Conservation (phyloP, 2,888 invertebrate genomes). For the Caenorhabditis virilis region DNA sequence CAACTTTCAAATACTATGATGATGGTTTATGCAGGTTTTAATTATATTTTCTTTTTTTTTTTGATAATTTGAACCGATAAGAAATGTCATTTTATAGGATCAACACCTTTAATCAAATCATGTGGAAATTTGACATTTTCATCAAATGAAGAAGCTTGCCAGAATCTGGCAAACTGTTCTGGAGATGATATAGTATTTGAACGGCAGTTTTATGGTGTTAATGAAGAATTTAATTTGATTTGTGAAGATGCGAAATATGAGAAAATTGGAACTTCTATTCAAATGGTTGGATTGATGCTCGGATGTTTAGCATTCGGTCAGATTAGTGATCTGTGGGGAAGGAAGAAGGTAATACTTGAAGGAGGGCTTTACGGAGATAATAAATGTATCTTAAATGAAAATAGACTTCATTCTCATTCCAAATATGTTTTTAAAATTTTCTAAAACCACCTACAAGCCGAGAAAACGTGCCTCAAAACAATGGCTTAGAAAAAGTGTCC, state of each 20-base stretch:
- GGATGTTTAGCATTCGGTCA: conserved; percentile 59
- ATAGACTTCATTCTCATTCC: no score
- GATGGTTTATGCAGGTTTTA: conserved; percentile 43
- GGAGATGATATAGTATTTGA: conserved; percentile 10
- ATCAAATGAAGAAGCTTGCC: conserved; percentile 25
- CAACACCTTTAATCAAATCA: conserved; percentile 23
- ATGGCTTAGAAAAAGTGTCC: no score
- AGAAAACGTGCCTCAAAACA: no score
- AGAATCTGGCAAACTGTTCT: conserved; percentile 7
- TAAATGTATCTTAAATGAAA: no score
- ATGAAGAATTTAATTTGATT: conserved; percentile 31
- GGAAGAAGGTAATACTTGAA: no score
- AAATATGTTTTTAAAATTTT: no score
- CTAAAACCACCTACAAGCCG: no score
- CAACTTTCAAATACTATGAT: conserved; percentile 36
- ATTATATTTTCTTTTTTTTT: no score
- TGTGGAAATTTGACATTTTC: conserved; percentile 26
- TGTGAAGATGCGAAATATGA: conserved; percentile 45
- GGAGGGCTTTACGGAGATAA: no score
- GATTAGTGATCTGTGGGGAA: conserved; percentile 50
- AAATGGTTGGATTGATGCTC: conserved; percentile 62
- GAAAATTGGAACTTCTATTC: conserved; percentile 54
- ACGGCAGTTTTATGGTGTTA: conserved; percentile 32
- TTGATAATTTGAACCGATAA: no score
- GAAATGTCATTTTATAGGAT: conserved; percentile 14